phyloP scores from a whole-genome alignment of 2,888 invertebrate species.

The Syritta pipiens region DNA sequence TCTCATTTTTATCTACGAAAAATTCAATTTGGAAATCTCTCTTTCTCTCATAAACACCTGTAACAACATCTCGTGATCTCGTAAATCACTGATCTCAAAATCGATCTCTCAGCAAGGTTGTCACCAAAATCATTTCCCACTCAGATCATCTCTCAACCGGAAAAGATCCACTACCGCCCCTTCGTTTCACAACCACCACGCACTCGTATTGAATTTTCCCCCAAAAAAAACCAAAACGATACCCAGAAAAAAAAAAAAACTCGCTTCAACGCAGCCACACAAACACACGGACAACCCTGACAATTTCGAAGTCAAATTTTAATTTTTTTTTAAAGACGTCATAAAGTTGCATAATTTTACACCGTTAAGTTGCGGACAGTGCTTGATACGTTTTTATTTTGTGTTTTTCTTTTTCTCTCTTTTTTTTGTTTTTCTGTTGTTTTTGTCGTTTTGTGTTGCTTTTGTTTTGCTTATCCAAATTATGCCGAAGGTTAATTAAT shows the following conservation, averaged over 20 bases:
- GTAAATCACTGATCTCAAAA: too few species aligned
- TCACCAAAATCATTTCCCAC: background rate
- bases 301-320: slow-evolving; percentile 16
- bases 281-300: slow-evolving; percentile 1
- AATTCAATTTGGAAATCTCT: too few species aligned
- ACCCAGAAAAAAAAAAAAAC: background rate
- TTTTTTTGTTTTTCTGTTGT: background rate
- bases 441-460: slow-evolving; percentile 11
- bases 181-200: background rate
- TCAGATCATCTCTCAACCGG: background rate
- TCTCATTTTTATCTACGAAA: too few species aligned
- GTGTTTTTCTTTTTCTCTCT: background rate
- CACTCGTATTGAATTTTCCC: background rate
- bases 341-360: slow-evolving; percentile 34
- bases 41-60: too few species aligned
- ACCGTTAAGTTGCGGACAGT: slow-evolving; percentile 19
- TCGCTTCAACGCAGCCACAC: background rate
- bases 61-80: too few species aligned
- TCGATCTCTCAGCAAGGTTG: too few species aligned
- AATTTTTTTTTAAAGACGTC: slow-evolving; percentile 24
- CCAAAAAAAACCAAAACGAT: background rate
- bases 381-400: background rate
- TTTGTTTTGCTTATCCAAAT: slow-evolving; percentile 14
- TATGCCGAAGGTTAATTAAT: slow-evolving; percentile 36
- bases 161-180: background rate